A percentile compares a stretch with the other conserved stretches of the same genome.
Evolutionary conservation across 2,113 vertebrate genomes (phyloP).

Genomic region (Cheirogaleus medius): DNA sequence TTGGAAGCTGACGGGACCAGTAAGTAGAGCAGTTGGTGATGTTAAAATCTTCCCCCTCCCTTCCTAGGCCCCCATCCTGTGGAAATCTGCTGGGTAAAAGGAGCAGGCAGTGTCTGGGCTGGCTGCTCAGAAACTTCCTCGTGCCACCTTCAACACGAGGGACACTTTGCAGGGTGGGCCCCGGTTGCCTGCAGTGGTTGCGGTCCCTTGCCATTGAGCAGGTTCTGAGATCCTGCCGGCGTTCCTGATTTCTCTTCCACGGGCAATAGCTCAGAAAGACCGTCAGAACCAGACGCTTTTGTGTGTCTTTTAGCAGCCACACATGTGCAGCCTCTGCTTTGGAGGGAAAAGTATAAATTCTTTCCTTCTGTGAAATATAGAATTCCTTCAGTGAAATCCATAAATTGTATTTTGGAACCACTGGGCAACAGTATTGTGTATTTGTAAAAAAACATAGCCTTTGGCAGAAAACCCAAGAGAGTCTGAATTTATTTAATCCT

Average conservation of each 20-base stretch:
- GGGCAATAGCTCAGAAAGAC: not conserved
- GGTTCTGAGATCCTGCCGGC: not conserved
- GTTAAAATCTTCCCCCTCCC: no score
- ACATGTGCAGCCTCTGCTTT: not conserved
- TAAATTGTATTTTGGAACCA: not conserved
- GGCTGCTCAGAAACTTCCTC: not conserved
- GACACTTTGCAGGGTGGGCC: no score
- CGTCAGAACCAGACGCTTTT: no score
- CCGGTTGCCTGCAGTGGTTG: accelerated
- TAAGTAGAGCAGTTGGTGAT: no score
- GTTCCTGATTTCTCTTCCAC: not conserved
- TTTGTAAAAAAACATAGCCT: not conserved
- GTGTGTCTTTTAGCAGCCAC: not conserved
- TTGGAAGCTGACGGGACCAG: no score
- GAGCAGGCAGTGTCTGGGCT: not conserved
- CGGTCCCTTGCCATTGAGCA: not conserved
- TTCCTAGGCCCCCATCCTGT: no score
- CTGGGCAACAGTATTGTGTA: not conserved
- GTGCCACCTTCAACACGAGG: not conserved
- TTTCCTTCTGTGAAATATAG: not conserved
- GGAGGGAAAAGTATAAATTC: not conserved
- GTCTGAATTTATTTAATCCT: not conserved
- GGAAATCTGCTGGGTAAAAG: not conserved
- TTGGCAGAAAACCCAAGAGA: not conserved
- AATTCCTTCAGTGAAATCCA: not conserved